phyloP scores from a whole-genome alignment of 1,140 invertebrate species.

The Zaprionus africanus region DNA sequence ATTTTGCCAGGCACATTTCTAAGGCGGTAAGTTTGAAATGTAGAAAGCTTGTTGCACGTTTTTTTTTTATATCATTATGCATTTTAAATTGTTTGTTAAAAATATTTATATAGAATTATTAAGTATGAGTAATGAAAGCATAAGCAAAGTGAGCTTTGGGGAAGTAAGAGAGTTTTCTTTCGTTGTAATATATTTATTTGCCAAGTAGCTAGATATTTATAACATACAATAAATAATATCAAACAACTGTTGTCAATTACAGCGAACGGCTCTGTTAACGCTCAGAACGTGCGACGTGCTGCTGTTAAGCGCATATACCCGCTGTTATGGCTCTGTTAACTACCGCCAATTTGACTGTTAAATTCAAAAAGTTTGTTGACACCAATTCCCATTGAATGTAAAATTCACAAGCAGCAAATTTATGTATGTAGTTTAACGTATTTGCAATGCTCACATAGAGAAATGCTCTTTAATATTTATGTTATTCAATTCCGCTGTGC shows the following conservation, averaged over 20 bases:
- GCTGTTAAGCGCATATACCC: background rate
- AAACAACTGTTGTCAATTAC: background rate
- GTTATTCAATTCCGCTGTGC: background rate
- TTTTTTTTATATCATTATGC: background rate
- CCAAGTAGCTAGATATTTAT: too few relatives aligned
- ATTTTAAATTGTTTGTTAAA: too few relatives aligned
- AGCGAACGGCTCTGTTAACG: background rate
- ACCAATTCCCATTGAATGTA: background rate
- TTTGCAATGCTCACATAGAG: background rate
- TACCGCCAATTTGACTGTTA: background rate
- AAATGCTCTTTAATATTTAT: background rate
- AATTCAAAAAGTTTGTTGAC: background rate
- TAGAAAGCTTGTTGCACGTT: background rate
- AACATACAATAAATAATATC: background rate
- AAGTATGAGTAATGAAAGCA: too few relatives aligned
- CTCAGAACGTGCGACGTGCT: background rate
- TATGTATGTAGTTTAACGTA: background rate
- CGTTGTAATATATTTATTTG: too few relatives aligned
- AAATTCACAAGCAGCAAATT: background rate
- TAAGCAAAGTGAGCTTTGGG: too few relatives aligned
- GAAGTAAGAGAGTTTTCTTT: too few relatives aligned
- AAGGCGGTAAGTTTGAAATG: conserved; percentile 6
- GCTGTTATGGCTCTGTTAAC: background rate
- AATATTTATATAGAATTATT: too few relatives aligned
- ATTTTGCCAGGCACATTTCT: background rate